These are phyloP conservation scores for Zaprionus gabonicus DNA, from an alignment of 1,140 invertebrate genomes.

Conservation along the genomic window DNA sequence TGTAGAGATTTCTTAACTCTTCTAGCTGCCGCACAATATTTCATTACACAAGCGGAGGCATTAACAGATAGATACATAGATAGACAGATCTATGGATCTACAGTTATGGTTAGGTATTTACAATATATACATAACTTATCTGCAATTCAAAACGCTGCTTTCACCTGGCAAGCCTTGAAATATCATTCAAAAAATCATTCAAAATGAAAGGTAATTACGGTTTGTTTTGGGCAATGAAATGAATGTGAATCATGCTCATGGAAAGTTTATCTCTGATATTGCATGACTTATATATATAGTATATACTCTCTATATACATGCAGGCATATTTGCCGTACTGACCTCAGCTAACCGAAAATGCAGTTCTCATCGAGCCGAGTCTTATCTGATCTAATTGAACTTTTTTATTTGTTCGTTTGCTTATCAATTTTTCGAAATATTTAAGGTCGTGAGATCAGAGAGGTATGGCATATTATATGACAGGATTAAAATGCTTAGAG, in stretches of 20 bases:
- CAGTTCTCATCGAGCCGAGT: neutral
- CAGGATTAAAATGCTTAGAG: neutral
- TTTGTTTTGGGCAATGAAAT: neutral
- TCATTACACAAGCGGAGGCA: slow-evolving; percentile 31
- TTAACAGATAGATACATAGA: neutral
- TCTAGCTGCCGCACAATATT: slow-evolving; percentile 1
- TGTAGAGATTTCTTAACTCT: slow-evolving; percentile 13
- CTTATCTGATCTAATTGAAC: neutral
- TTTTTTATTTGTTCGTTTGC: neutral
- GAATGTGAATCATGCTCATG: neutral
- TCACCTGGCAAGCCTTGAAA: slow-evolving; percentile 1
- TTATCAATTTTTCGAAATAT: neutral
- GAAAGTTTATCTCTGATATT: slow-evolving; percentile 1
- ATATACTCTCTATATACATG: neutral
- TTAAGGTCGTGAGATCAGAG: neutral
- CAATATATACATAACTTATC: neutral
- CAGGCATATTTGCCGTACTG: neutral
- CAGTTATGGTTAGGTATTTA: neutral
- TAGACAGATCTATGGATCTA: neutral
- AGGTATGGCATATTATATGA: neutral
- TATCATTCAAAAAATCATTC: neutral
- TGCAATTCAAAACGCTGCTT: neutral
- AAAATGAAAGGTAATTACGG: slow-evolving; percentile 2
- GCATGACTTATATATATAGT: neutral
- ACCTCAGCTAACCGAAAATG: neutral